Evolutionary conservation across 1,140 invertebrate genomes (phyloP).

Genomic region (Mya arenaria): DNA sequence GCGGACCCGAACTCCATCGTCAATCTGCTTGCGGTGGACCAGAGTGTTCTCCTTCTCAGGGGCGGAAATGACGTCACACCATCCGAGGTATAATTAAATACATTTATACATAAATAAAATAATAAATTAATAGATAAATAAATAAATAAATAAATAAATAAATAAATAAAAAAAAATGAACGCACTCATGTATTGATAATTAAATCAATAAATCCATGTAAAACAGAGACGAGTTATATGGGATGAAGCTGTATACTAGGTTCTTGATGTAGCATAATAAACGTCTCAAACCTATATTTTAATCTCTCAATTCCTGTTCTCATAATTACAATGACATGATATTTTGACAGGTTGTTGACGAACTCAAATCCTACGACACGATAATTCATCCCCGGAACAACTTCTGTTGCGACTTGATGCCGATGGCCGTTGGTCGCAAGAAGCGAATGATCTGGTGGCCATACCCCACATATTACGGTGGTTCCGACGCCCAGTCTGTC

Average conservation of each 20-base stretch:
- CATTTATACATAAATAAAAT: not conserved
- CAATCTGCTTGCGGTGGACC: conserved; percentile 93
- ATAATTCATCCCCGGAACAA: conserved; percentile 53
- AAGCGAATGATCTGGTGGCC: conserved; percentile 71
- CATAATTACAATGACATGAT: not conserved
- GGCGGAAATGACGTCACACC: conserved; percentile 85
- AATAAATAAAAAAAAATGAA: conserved; percentile 1
- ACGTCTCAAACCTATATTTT: not conserved
- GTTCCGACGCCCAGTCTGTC: conserved; percentile 71
- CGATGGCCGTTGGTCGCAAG: conserved; percentile 32
- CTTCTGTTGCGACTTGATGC: conserved; percentile 59
- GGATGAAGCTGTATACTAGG: not conserved
- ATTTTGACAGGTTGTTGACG: conserved; percentile 83
- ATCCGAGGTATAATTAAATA: conserved; percentile 78
- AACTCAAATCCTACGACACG: conserved; percentile 86
- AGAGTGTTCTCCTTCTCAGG: conserved; percentile 90
- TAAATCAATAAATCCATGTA: not conserved
- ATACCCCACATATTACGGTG: conserved; percentile 70
- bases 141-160: not conserved
- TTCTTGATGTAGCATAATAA: conserved; percentile 7
- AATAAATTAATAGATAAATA: not conserved
- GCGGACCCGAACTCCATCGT: conserved; percentile 94
- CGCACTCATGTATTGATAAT: not conserved
- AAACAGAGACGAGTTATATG: too few relatives aligned
- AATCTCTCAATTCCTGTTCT: not conserved